Base-by-base conservation (phyloP, 92 coral and sea anemone species). In the Chrysogorgia sp. region DNA sequence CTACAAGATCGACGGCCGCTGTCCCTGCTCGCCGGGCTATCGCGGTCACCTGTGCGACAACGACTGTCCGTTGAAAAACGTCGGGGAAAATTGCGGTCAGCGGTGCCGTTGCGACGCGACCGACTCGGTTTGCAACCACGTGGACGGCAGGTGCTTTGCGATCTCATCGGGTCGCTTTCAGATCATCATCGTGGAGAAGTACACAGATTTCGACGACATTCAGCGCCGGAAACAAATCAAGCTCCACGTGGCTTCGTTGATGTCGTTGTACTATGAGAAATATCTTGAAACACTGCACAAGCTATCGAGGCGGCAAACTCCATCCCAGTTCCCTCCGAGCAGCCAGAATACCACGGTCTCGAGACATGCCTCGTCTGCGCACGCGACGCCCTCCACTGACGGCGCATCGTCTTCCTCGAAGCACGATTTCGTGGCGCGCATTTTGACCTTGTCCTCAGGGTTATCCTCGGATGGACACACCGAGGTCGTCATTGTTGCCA, bases 21-120 rank as follows among this genome's bases (percentile, higher is more conserved):
- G 99, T 85, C 77, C 90, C 41, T 96, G 99, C 79, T 74, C 90
- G 47, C 71, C 85, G 10, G 99, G 99, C 48, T 96, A 84, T 87
- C 87, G 78, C 62, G 92, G 96, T 14, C 90, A 91, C 89, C 74
- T 82, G 32, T 96, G 99, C 56, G 71, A 89, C 58, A 93, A 96
- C 62, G 90, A 85, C 66, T 91, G 99, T 78, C 65, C 74, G 7
- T 79, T 91, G 58, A 79, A 77, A 7, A 60, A 50, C 40, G 92
- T 69, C 53, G 92, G 99, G 22, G 52, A 34, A 21, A 79, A 40
- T 31, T 96, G 99, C 74, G 43, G 63, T 22, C 25, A 76, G 34
- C 61, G 29, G 22, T 96, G 99, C 65, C 28, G 66, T 20, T 96
- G 99, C 59, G 34, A 85, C 7, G 21, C 25, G 29, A 12, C 7